Evolutionary conservation across 2,888 invertebrate species (phyloP), one percentile per base, ranked within the genome.

Genomic region (Cryptocephalus primarius): DNA sequence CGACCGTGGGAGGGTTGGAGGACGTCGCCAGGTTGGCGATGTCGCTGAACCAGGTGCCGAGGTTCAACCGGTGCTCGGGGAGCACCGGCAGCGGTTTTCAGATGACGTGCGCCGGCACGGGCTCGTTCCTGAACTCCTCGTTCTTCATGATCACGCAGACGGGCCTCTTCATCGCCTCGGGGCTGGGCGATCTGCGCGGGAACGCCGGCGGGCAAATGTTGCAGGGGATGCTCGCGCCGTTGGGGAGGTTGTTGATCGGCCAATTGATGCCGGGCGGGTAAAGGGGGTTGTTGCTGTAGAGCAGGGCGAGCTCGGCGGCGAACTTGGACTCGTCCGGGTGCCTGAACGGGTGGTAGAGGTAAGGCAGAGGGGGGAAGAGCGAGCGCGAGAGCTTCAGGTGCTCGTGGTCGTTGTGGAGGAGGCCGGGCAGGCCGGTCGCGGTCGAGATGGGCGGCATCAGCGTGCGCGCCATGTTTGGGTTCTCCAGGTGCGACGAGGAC

Each of bases 71-170:
- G 36, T 36, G 36, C 65, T 82, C 82, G 63, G 84, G 84, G 74
- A 85, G 85, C 78, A 80, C 79, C 82, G 85, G 82, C 66, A 85
- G 83, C 73, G 85, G 85, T 77, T 83, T 85, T 86, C 85, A 86
- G 79, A 86, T 86, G 70, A 85, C 83, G 67, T 85, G 85, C 49
- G 79, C 66, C 14, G 72, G 65, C 36, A 66, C 63, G 33, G 64
- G 73, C 54, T 77, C 77, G 58, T 75, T 66, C 43, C 68, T 74
- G 58, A 76, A 75, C 39, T 72, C 72, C 32, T 69, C 70, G 56
- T 75, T 77, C 69, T 80, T 80, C 77, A 79, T 78, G 53, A 80
- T 74, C 47, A 81, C 78, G 66, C 79, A 80, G 33, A 80, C 78
- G 6, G 80, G 72, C 36, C 80, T 74, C 58, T 72, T 72, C 54